A percentile compares a stretch with the other conserved stretches of the same genome.
Evolutionary conservation across 2,113 vertebrate species (phyloP).

Genomic region (Cettia cetti): DNA sequence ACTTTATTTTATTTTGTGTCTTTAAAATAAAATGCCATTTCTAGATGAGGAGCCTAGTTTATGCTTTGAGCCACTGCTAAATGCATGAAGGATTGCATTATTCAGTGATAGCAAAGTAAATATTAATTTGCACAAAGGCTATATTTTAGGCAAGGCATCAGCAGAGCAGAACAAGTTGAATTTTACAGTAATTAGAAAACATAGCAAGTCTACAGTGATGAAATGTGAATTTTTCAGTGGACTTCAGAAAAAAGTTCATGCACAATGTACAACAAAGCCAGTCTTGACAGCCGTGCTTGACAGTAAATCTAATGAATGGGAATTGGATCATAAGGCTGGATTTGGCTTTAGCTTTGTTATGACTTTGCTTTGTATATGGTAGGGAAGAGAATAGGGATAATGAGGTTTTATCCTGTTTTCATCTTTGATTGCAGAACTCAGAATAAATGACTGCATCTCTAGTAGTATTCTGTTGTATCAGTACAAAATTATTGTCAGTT

Average conservation of each 20-base stretch:
- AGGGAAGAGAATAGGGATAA: not conserved
- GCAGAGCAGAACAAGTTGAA: constrained; percentile 21
- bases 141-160: constrained; percentile 32
- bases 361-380: not conserved
- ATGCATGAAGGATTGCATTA: not conserved
- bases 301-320: constrained; percentile 3
- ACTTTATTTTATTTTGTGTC: not conserved
- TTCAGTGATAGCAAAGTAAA: constrained; percentile 43
- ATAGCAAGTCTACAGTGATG: not conserved
- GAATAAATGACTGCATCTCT: not conserved
- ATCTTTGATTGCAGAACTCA: not conserved
- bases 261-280: not conserved
- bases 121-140: constrained; percentile 1
- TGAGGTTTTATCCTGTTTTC: not conserved
- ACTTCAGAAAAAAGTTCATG: not conserved
- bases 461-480: not conserved
- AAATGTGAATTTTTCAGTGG: constrained; percentile 33
- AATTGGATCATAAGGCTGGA: not conserved
- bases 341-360: not conserved
- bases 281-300: not conserved
- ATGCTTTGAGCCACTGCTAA: not conserved
- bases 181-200: constrained; percentile 46
- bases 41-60: not conserved
- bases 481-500: not conserved
- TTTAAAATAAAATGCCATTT: constrained; percentile 11